phyloP scores from a whole-genome alignment of 1,140 invertebrate species.

The Aporrectodea caliginosa region DNA sequence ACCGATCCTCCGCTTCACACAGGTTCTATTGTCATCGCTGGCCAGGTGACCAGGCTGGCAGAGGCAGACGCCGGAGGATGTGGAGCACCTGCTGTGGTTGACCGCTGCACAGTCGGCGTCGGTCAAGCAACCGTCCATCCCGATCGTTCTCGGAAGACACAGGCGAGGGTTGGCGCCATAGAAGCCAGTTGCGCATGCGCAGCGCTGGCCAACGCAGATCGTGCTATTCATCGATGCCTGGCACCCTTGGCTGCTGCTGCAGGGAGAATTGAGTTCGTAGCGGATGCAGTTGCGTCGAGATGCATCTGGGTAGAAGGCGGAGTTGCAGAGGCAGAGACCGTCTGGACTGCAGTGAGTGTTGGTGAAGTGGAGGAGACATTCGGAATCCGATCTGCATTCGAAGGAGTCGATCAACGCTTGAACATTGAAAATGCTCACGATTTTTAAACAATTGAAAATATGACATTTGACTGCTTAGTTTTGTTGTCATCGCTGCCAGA shows the following conservation, averaged over 20 bases:
- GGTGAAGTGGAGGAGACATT: background rate
- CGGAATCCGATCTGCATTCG: background rate
- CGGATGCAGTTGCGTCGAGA: background rate
- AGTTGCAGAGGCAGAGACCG: background rate
- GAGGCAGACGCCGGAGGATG: background rate
- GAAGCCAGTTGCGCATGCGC: background rate
- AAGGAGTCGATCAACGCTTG: background rate
- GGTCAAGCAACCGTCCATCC: background rate
- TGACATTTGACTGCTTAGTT: too few species aligned
- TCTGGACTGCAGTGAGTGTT: background rate
- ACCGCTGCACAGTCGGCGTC: background rate
- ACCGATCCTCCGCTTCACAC: background rate
- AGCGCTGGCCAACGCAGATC: background rate
- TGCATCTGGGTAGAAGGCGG: background rate
- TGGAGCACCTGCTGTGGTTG: background rate
- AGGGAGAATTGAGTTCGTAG: background rate
- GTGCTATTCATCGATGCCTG: background rate
- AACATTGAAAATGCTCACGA: background rate
- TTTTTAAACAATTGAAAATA: too few species aligned
- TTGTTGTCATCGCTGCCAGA: too few species aligned
- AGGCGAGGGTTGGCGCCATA: background rate
- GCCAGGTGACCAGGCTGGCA: background rate
- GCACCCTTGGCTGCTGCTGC: background rate
- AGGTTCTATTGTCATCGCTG: background rate
- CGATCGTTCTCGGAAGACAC: background rate